Evolutionary conservation across 2,797 vertebrate species (phyloP).

Genomic region (Cheirogaleus major): DNA sequence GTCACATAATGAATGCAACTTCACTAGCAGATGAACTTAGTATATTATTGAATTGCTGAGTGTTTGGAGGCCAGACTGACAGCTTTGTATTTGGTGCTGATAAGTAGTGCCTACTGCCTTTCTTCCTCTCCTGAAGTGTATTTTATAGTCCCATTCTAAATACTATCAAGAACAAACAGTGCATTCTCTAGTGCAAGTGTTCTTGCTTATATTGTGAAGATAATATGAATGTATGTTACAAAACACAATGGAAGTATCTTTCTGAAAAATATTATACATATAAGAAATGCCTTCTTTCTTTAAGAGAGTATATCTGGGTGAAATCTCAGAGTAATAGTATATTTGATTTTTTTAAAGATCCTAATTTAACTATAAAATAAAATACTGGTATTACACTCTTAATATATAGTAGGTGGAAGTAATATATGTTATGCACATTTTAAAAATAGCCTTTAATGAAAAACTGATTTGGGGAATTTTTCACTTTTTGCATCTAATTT

Average conservation of each 20-base stretch:
- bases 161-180: conserved; percentile 16
- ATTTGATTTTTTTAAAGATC: background rate
- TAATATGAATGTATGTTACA: conserved; percentile 9
- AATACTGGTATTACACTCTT: background rate
- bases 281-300: conserved; percentile 8
- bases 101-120: background rate
- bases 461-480: conserved; percentile 4
- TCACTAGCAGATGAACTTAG: conserved; percentile 11
- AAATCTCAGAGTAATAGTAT: background rate
- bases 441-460: background rate
- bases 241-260: conserved; percentile 1
- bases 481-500: conserved; percentile 12
- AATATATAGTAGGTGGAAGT: background rate
- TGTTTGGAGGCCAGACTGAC: conserved; percentile 41
- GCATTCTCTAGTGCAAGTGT: conserved; percentile 15
- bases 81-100: conserved; percentile 41
- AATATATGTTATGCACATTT: background rate
- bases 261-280: conserved; percentile 4
- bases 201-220: conserved; percentile 52
- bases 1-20: conserved; percentile 6
- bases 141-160: background rate
- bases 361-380: conserved; percentile 32
- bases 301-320: background rate
- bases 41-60: conserved; percentile 19
- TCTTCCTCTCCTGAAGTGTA: background rate